phyloP scores from a whole-genome alignment of 2,888 invertebrate species.

The Heliothis peltigera region DNA sequence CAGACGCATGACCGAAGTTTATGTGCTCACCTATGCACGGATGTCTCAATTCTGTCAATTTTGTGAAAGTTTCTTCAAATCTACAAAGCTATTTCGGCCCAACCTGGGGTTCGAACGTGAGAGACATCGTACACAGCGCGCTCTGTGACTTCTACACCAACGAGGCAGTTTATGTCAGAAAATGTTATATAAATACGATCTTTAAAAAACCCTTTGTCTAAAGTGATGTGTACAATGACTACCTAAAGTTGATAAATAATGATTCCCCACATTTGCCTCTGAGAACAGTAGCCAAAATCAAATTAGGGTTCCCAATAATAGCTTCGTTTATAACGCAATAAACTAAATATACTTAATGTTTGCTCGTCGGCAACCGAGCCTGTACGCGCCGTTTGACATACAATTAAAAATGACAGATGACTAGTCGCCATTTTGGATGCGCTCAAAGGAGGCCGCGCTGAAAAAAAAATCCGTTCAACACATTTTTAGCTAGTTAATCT shows the following conservation, averaged over 20 bases:
- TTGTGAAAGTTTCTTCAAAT: no score
- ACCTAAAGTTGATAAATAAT: slow-evolving; percentile 40
- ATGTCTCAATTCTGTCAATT: no score
- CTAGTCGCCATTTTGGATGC: slow-evolving; percentile 79
- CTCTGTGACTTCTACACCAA: no score
- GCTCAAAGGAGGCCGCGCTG: slow-evolving; percentile 79
- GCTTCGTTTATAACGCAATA: slow-evolving; percentile 86
- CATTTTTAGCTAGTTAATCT: slow-evolving; percentile 79
- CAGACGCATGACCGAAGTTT: no score
- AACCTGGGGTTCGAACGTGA: no score
- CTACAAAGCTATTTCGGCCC: no score
- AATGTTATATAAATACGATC: neutral
- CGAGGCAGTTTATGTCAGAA: no score
- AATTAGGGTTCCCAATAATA: slow-evolving; percentile 81
- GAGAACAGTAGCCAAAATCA: slow-evolving; percentile 66
- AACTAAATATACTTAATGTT: slow-evolving; percentile 86
- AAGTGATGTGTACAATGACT: slow-evolving; percentile 2
- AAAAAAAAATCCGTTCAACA: slow-evolving; percentile 78
- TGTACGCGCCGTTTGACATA: slow-evolving; percentile 80
- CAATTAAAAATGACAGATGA: slow-evolving; percentile 90
- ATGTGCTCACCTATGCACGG: no score
- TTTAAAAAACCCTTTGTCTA: neutral
- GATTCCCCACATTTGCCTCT: slow-evolving; percentile 27
- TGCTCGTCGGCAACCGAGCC: slow-evolving; percentile 69
- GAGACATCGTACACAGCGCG: no score